Base-by-base conservation (phyloP, 2,888 invertebrate genomes). In the Platycheirus albimanus region DNA sequence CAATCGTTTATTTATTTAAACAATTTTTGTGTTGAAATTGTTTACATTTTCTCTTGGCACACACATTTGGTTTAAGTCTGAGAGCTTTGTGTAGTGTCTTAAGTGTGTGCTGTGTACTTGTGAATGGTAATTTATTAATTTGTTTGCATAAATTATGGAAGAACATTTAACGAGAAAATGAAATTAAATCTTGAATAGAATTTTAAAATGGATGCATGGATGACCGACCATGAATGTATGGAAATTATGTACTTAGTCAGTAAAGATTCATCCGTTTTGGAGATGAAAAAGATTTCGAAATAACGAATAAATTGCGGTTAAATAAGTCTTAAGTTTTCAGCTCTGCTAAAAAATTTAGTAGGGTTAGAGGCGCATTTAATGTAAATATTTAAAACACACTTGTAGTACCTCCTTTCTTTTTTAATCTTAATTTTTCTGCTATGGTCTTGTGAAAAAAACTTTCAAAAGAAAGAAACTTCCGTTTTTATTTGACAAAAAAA, bases 21-120 rank as follows among this genome's bases (percentile, higher is more conserved):
- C 67, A 56, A 15, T 45, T 76, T 47, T 24, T 36, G 20, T 58
- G 58, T 33, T 41, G n/a, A 45, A 61, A 30, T 30, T 77, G 76
- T 81, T 77, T 77, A 76, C 77, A 47, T 77, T 81, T 81, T 81
- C 81, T 77, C 71, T 76, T 77, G 13, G 67, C 61, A 54, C 45
- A 43, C 13, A 51, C 38, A 8, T 36, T 28, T 36, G 56, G 36
- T 24, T 36, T n/a, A n/a, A n/a, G n/a, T 28, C 10, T 1, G 1
- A 51, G 38, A 38, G 10, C 13, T 49, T 11, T 38, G 1, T 36
- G 3, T 11, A 38, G 36, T 63, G 41, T 58, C 11, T 61, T 8
- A 8, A 8, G 19, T 72, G 13, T 45, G 1, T 5, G 4, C n/a
- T 45, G 8, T 54, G 63, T 54, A 75, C 69, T 61, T 69, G 8